A percentile compares a stretch with the other conserved stretches of the same genome.
Conservation (phyloP, 2,113 vertebrate genomes). For the Arothron firmamentum region DNA sequence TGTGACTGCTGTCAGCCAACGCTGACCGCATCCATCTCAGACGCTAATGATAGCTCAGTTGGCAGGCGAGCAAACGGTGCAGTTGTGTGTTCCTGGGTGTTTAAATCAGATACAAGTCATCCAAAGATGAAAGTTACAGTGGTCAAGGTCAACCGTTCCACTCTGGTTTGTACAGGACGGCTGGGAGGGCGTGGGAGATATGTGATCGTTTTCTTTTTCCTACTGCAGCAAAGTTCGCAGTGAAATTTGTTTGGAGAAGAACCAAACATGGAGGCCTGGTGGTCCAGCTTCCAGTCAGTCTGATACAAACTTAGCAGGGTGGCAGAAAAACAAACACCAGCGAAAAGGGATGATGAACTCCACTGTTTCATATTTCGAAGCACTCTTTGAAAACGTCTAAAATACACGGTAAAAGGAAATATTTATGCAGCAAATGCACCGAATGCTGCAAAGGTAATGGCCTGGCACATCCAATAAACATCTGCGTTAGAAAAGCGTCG, state of each 20-base stretch:
- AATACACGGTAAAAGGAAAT: too few species aligned
- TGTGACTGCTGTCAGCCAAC: slow-evolving; percentile 25
- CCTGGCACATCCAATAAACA: too few species aligned
- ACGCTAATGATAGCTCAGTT: slow-evolving; percentile 34
- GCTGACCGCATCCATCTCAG: slow-evolving; percentile 29
- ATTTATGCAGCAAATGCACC: too few species aligned
- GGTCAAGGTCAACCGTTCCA: slow-evolving; percentile 45
- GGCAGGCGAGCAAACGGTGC: slow-evolving; percentile 33
- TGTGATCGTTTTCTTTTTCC: neutral
- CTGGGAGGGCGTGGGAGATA: slow-evolving; percentile 4
- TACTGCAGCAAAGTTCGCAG: slow-evolving; percentile 3
- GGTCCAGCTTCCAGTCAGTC: slow-evolving; percentile 1
- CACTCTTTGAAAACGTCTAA: too few species aligned
- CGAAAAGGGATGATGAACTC: neutral
- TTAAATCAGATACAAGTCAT: slow-evolving; percentile 39
- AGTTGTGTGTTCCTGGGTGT: slow-evolving; percentile 39
- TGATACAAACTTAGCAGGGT: neutral
- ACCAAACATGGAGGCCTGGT: neutral
- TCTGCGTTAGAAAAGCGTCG: too few species aligned
- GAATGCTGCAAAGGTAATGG: too few species aligned
- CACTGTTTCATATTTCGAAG: too few species aligned
- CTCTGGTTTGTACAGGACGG: slow-evolving; percentile 6
- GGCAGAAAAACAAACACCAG: neutral
- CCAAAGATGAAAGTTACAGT: slow-evolving; percentile 53
- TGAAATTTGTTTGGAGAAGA: slow-evolving; percentile 4